phyloP scores from a whole-genome alignment of 2,888 invertebrate genomes.

The Temnothorax rugatulus region DNA sequence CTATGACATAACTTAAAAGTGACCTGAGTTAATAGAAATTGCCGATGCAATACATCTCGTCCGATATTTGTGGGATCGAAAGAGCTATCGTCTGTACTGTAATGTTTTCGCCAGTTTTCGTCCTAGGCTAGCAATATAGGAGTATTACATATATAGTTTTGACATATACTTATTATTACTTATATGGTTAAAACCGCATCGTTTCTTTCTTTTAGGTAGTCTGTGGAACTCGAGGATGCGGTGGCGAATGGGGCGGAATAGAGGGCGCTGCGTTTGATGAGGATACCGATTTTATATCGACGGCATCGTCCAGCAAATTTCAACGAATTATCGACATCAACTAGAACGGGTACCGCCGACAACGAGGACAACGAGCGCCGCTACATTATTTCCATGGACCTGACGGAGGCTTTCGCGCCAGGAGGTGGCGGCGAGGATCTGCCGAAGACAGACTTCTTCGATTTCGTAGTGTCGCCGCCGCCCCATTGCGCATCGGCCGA shows the following conservation, averaged over 20 bases:
- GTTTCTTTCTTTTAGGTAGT: constrained; percentile 55
- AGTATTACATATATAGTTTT: too few species aligned
- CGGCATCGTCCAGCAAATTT: not conserved
- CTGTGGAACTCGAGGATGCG: constrained; percentile 75
- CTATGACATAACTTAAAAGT: too few species aligned
- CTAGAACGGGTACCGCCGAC: not conserved
- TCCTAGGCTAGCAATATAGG: too few species aligned
- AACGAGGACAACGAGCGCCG: constrained; percentile 2
- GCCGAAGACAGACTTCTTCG: constrained; percentile 95
- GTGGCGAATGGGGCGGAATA: constrained; percentile 76
- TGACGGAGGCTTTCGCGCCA: constrained; percentile 92
- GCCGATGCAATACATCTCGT: too few species aligned
- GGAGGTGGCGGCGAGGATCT: constrained; percentile 89
- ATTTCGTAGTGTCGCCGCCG: constrained; percentile 93
- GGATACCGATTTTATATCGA: constrained; percentile 5
- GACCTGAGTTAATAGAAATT: too few species aligned
- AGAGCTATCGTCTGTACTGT: too few species aligned
- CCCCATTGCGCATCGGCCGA: constrained; percentile 80
- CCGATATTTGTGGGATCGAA: too few species aligned
- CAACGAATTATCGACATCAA: not conserved
- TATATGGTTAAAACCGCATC: not conserved
- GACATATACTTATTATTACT: too few species aligned
- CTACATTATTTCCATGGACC: constrained; percentile 89
- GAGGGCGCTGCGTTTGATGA: constrained; percentile 70
- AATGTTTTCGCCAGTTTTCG: too few species aligned